Evolutionary conservation across 2,797 vertebrate genomes (phyloP).

Genomic region (Coilia nasus): DNA sequence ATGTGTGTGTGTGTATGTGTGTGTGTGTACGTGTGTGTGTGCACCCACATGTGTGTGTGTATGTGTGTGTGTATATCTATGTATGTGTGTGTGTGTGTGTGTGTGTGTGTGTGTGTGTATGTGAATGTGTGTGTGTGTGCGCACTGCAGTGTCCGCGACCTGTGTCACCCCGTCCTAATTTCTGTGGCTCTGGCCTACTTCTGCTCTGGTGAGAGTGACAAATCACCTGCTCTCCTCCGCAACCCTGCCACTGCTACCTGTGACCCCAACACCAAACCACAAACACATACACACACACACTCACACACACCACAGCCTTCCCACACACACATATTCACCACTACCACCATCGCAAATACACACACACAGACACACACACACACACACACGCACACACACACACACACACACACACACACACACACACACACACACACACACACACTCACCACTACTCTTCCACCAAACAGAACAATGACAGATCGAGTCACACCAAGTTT

Average conservation of each 20-base stretch:
- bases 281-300: too few species aligned
- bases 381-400: not conserved
- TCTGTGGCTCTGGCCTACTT: not conserved
- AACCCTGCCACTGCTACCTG: not conserved
- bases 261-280: not conserved
- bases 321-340: too few species aligned
- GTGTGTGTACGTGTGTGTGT: too few species aligned
- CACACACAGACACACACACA: not conserved
- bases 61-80: not conserved
- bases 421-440: not conserved
- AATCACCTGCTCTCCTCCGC: not conserved
- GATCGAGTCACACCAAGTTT: too few species aligned
- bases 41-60: too few species aligned
- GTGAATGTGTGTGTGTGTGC: too few species aligned
- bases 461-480: too few species aligned
- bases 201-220: not conserved
- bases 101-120: too few species aligned
- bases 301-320: too few species aligned
- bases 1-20: too few species aligned
- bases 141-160: not conserved
- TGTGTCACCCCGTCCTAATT: not conserved
- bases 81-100: not conserved
- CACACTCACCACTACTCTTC: too few species aligned
- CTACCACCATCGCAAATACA: too few species aligned
- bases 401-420: constrained; percentile 17